Conservation (phyloP, 2,113 vertebrate genomes). For the Jaculus jaculus region DNA sequence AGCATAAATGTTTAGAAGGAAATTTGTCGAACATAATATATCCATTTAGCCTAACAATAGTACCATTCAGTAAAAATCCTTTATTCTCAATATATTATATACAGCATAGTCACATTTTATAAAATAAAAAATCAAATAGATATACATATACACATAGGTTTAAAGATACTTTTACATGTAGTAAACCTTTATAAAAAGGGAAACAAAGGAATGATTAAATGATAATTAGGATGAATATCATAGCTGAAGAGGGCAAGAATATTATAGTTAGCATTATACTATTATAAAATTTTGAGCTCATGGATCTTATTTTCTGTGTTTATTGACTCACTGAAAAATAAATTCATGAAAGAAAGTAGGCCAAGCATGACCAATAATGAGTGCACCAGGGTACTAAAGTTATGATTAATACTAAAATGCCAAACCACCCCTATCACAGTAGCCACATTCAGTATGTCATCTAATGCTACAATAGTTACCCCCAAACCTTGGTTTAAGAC, state of each 20-base stretch:
- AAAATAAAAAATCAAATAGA: slow-evolving; percentile 32
- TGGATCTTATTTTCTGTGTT: slow-evolving; percentile 23
- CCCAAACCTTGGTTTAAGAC: slow-evolving; percentile 14
- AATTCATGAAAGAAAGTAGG: slow-evolving; percentile 18
- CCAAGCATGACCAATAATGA: neutral
- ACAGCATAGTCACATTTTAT: neutral
- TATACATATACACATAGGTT: neutral
- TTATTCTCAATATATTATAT: slow-evolving; percentile 6
- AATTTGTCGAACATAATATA: no score
- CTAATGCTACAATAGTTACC: neutral
- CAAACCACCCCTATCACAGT: neutral
- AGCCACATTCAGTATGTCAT: neutral
- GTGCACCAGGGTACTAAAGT: neutral
- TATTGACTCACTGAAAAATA: slow-evolving; percentile 39
- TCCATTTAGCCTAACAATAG: no score
- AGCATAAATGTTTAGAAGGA: no score
- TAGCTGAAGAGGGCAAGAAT: neutral
- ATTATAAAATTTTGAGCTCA: slow-evolving; percentile 8
- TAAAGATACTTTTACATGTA: neutral
- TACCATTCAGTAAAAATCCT: slow-evolving; percentile 34
- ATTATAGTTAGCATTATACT: neutral
- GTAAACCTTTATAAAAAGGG: slow-evolving; percentile 31
- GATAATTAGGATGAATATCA: neutral
- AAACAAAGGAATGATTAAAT: slow-evolving; percentile 17
- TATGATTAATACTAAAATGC: neutral